phyloP scores from a whole-genome alignment of 64 coral and sea anemone species.

The Astreopora myriophthalma region DNA sequence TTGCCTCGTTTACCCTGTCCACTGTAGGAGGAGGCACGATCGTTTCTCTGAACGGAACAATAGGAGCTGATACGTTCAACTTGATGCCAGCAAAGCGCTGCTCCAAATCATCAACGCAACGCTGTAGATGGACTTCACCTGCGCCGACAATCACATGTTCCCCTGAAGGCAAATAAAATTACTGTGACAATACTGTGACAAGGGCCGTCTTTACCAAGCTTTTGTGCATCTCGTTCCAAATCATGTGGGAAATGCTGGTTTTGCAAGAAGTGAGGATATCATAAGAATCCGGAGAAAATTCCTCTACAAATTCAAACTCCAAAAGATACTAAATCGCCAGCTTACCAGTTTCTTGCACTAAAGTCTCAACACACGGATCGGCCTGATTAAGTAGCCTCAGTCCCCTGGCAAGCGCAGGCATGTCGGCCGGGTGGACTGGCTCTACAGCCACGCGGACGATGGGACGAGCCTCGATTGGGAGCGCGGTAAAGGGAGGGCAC shows the following conservation, averaged over 20 bases:
- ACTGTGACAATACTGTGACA: no score
- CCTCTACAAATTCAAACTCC: not conserved
- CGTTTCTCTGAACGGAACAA: constrained; percentile 95
- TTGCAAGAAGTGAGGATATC: not conserved
- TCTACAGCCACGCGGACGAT: constrained; percentile 97
- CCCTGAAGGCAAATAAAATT: constrained; percentile 74
- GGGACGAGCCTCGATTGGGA: constrained; percentile 82
- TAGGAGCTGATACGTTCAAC: constrained; percentile 92
- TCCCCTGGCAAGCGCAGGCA: constrained; percentile 81
- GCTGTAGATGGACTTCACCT: constrained; percentile 94
- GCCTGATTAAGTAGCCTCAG: constrained; percentile 98
- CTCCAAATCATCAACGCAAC: constrained; percentile 89
- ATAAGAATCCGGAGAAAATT: not conserved
- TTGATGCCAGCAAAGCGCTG: constrained; percentile 84
- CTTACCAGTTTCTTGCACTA: constrained; percentile 94
- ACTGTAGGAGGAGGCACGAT: constrained; percentile 80
- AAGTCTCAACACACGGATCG: constrained; percentile 94
- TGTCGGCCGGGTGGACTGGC: constrained; percentile 85
- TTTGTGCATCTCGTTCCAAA: no score
- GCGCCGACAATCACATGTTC: constrained; percentile 93
- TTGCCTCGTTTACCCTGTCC: constrained; percentile 95
- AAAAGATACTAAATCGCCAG: no score
- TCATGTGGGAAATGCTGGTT: not conserved
- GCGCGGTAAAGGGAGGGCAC: constrained; percentile 92
- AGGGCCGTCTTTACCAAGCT: no score